A percentile compares a stretch with the other conserved stretches of the same genome.
These are phyloP conservation scores for Ennomos fuscantarius DNA, from an alignment of 2,888 invertebrate species.

Conservation along the genomic window DNA sequence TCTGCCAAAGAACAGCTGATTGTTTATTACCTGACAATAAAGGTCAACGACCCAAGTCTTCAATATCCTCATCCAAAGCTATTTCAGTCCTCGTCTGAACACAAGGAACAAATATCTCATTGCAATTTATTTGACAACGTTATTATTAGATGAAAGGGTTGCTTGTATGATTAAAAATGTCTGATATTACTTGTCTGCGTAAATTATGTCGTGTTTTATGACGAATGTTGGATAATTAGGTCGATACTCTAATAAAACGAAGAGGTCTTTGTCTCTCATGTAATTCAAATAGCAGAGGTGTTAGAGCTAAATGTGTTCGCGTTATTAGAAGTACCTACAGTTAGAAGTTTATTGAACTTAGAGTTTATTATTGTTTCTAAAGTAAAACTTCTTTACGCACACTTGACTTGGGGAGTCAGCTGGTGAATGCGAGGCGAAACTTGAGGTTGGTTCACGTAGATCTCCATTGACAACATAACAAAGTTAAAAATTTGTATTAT, in stretches of 20 bases:
- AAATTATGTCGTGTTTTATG: conserved; percentile 15
- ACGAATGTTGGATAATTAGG: conserved; percentile 13
- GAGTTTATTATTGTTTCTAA: too few species aligned
- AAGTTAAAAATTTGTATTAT: too few species aligned
- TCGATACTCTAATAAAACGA: conserved; percentile 11
- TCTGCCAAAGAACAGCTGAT: conserved; percentile 2
- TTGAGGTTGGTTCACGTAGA: too few species aligned
- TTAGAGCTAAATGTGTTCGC: neutral
- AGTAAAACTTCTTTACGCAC: too few species aligned
- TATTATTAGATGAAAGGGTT: conserved; percentile 10
- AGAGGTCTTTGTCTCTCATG: conserved; percentile 11
- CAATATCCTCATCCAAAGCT: conserved; percentile 12
- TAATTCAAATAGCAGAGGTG: conserved; percentile 2
- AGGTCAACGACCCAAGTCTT: conserved; percentile 29
- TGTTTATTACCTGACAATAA: conserved; percentile 14
- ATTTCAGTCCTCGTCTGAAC: conserved; percentile 25
- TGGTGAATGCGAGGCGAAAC: too few species aligned
- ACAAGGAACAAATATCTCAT: conserved; percentile 12
- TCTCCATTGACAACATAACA: too few species aligned
- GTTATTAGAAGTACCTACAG: too few species aligned
- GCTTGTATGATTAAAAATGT: neutral
- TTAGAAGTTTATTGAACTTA: too few species aligned
- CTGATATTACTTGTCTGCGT: neutral
- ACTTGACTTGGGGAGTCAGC: too few species aligned
- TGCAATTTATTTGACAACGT: conserved; percentile 19